Conservation (phyloP, 2,113 vertebrate genomes). For the Heloderma charlesbogerti region DNA sequence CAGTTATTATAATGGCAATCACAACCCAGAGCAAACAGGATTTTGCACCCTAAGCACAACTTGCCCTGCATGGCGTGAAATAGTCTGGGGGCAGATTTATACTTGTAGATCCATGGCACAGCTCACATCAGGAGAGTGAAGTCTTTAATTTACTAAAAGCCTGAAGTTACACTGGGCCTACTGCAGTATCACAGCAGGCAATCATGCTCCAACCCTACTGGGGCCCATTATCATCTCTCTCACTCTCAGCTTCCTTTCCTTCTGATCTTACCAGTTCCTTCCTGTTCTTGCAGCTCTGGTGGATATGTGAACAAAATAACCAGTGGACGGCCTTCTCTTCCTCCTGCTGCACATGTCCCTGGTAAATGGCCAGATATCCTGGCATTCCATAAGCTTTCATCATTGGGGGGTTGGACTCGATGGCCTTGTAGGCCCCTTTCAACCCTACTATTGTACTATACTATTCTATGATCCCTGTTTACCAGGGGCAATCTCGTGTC, state of each 20-base stretch:
- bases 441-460: too few species aligned
- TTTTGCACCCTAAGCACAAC: constrained; percentile 19
- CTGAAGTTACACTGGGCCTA: not conserved
- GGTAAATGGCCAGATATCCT: not conserved
- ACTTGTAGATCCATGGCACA: not conserved
- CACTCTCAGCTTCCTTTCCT: not conserved
- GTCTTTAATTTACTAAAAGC: constrained; percentile 15
- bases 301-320: not conserved
- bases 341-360: not conserved
- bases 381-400: not conserved
- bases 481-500: not conserved
- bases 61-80: accelerated
- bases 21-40: not conserved
- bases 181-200: constrained; percentile 2
- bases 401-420: too few species aligned
- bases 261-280: not conserved
- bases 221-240: constrained; percentile 25
- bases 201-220: not conserved
- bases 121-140: not conserved
- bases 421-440: too few species aligned
- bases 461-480: not conserved
- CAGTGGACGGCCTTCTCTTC: not conserved
- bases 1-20: accelerated
- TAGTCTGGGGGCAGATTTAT: too few species aligned
- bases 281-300: not conserved